Percentiles rank a stretch among this genome's conserved stretches.
Conservation (phyloP, 2,888 invertebrate species). For the Mesochorus sp. region DNA sequence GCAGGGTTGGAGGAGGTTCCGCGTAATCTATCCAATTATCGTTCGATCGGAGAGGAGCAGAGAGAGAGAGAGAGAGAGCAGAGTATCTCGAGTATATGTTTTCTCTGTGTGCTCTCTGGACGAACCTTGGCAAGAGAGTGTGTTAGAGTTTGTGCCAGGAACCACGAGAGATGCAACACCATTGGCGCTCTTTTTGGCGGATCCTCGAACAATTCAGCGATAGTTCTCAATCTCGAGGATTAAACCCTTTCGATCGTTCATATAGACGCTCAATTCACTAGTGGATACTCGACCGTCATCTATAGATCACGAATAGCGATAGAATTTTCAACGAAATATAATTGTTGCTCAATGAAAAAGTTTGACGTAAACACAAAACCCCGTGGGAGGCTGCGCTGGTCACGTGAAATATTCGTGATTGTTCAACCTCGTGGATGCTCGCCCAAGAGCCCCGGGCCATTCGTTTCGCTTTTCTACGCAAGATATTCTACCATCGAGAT, state of each 20-base stretch:
- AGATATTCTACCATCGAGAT: conserved; percentile 14
- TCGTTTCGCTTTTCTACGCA: conserved; percentile 38
- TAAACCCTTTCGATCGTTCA: not conserved
- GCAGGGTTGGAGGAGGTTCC: conserved; percentile 76
- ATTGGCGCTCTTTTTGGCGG: conserved; percentile 55
- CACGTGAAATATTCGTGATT: conserved; percentile 32
- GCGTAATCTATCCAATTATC: conserved; percentile 82
- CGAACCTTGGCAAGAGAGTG: conserved; percentile 34
- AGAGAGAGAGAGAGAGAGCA: conserved; percentile 3
- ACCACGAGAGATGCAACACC: conserved; percentile 72
- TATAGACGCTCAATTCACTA: not conserved
- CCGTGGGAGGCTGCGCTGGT: not conserved
- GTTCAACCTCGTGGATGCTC: conserved; percentile 37
- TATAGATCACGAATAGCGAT: conserved; percentile 1
- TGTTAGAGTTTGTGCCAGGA: conserved; percentile 65
- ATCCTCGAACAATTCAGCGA: not conserved
- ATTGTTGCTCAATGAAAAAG: not conserved
- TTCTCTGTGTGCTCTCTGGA: not conserved
- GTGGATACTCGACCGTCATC: not conserved
- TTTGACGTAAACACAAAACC: not conserved
- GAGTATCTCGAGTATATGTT: conserved; percentile 3
- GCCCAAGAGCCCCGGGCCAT: conserved; percentile 21
- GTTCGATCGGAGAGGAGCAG: conserved; percentile 75
- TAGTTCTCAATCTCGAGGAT: conserved; percentile 8
- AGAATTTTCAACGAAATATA: conserved; percentile 17